These are phyloP conservation scores for Lepidostoma basale DNA, from an alignment of 1,140 invertebrate species.

Conservation along the genomic window DNA sequence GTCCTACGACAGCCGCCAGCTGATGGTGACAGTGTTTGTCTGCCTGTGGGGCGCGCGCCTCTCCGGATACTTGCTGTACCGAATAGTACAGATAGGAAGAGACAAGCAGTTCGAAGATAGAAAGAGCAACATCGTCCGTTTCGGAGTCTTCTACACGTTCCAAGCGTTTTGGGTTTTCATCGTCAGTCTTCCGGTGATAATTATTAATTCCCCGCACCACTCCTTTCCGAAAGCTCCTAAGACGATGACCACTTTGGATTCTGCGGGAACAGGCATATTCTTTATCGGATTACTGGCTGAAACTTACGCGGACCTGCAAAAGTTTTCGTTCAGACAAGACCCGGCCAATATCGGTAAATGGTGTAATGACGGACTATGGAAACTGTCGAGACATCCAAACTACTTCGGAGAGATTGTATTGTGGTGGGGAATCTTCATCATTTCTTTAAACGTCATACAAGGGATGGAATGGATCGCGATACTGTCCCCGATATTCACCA, in stretches of 20 bases:
- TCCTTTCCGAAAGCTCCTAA: constrained; percentile 76
- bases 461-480: constrained; percentile 83
- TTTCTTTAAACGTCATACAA: constrained; percentile 84
- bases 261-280: constrained; percentile 83
- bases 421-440: constrained; percentile 93
- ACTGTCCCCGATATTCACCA: constrained; percentile 87
- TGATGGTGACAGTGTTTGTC: constrained; percentile 86
- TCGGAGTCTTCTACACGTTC: constrained; percentile 91
- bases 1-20: constrained; percentile 83
- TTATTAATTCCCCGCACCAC: constrained; percentile 86
- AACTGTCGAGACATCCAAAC: constrained; percentile 89
- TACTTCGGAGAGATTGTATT: constrained; percentile 94
- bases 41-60: constrained; percentile 85
- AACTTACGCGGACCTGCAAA: constrained; percentile 89
- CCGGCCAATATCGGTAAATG: constrained; percentile 86
- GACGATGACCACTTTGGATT: constrained; percentile 84
- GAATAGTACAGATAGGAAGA: constrained; percentile 86
- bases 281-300: constrained; percentile 83
- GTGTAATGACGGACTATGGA: constrained; percentile 91
- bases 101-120: constrained; percentile 91
- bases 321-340: constrained; percentile 87
- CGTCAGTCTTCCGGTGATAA: constrained; percentile 89
- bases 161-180: constrained; percentile 94
- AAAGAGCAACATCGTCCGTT: constrained; percentile 82
- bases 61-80: constrained; percentile 84